Evolutionary conservation across 2,888 invertebrate species (phyloP).

Genomic region (Rhagophthalmus giganteus): DNA sequence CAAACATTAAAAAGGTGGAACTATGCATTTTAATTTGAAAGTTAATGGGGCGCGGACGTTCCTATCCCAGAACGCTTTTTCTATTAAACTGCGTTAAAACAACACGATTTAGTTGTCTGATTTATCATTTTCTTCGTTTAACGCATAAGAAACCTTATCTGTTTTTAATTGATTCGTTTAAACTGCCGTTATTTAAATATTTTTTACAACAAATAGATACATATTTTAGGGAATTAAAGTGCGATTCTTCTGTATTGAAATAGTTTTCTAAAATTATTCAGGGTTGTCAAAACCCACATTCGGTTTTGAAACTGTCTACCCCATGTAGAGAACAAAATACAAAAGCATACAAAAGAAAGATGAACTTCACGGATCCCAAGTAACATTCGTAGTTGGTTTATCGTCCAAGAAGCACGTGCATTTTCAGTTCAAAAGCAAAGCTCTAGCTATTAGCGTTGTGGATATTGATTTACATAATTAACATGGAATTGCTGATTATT

Average conservation of each 20-base stretch:
- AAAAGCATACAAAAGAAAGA: too few relatives aligned
- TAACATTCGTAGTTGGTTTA: conserved; percentile 11
- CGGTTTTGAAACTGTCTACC: conserved; percentile 23
- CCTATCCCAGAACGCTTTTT: not conserved
- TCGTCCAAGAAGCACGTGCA: conserved; percentile 6
- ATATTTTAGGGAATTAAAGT: too few relatives aligned
- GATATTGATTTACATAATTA: too few relatives aligned
- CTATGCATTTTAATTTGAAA: conserved; percentile 5
- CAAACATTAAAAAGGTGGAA: not conserved
- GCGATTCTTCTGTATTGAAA: conserved; percentile 1
- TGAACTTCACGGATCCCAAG: conserved; percentile 6
- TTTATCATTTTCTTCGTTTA: too few relatives aligned
- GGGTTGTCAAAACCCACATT: conserved; percentile 15
- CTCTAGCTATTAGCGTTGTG: too few relatives aligned
- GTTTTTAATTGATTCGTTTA: too few relatives aligned
- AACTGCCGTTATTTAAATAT: too few relatives aligned
- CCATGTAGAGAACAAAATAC: conserved; percentile 14
- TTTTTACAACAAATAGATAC: too few relatives aligned
- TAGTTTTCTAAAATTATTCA: not conserved
- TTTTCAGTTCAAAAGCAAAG: too few relatives aligned
- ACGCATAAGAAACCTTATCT: too few relatives aligned
- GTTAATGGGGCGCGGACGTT: not conserved
- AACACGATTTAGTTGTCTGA: too few relatives aligned
- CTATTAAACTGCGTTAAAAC: not conserved
- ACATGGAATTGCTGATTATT: conserved; percentile 3